phyloP scores from a whole-genome alignment of 2,113 vertebrate species.

The Saccopteryx bilineata region DNA sequence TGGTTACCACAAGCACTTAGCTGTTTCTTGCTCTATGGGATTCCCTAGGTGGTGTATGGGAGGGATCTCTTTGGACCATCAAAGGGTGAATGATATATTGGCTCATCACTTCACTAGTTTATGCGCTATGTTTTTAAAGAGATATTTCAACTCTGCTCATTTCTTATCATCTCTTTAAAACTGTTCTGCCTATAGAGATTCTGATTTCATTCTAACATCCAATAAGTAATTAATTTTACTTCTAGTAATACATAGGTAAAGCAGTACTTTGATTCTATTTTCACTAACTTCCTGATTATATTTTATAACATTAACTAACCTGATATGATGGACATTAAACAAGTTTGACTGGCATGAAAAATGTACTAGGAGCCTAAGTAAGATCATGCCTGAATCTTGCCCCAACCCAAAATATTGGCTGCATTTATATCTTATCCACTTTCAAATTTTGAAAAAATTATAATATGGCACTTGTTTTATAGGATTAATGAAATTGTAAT shows the following conservation, averaged over 20 bases:
- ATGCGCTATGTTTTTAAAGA: not conserved
- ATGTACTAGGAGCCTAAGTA: not conserved
- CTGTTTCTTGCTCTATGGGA: not conserved
- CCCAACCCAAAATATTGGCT: not conserved
- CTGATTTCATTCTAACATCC: not conserved
- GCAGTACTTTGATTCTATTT: conserved; percentile 10
- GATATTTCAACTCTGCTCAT: conserved; percentile 1
- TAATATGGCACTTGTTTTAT: not conserved
- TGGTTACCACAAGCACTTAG: not conserved
- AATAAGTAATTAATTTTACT: conserved; percentile 22
- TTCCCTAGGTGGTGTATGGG: not conserved
- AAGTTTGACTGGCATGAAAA: not conserved
- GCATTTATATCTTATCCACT: not conserved
- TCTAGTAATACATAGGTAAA: conserved; percentile 45
- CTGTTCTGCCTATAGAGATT: not conserved
- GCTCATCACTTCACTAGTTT: not conserved
- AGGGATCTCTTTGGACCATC: not conserved
- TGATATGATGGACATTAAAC: not conserved
- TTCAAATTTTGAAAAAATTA: conserved; percentile 40
- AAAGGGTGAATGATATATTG: not conserved
- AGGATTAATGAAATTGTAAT: conserved; percentile 20
- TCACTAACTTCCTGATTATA: conserved; percentile 19
- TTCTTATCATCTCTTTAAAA: not conserved
- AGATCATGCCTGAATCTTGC: not conserved
- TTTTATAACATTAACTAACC: conserved; percentile 17